Percentiles rank a stretch among this genome's conserved stretches.
phyloP scores from a whole-genome alignment of 2,888 invertebrate genomes.

The Acrobasis consociella region DNA sequence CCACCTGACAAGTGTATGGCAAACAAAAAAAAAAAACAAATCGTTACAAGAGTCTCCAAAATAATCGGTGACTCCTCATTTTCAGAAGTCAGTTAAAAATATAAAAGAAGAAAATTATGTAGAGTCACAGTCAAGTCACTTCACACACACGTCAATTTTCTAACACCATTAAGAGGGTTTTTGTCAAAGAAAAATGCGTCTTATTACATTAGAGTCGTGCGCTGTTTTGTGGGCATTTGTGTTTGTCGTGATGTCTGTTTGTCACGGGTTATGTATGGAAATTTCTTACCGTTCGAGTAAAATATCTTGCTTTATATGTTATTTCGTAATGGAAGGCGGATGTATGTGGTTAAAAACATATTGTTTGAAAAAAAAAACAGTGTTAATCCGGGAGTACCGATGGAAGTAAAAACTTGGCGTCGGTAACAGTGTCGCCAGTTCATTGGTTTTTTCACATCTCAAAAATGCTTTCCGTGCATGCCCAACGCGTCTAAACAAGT shows the following conservation, averaged over 20 bases:
- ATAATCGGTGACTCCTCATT: too few relatives aligned
- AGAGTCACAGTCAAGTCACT: conserved; percentile 43
- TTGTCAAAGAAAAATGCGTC: conserved; percentile 76
- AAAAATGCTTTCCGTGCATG: too few relatives aligned
- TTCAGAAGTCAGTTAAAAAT: too few relatives aligned
- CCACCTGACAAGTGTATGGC: too few relatives aligned
- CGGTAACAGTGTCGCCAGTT: too few relatives aligned
- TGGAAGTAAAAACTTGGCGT: too few relatives aligned
- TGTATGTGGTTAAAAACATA: not conserved
- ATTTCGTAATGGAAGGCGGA: conserved; percentile 3
- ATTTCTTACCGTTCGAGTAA: conserved; percentile 17
- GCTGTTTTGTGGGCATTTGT: conserved; percentile 55
- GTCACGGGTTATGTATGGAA: conserved; percentile 34
- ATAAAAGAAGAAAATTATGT: conserved; percentile 27
- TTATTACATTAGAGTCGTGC: conserved; percentile 71
- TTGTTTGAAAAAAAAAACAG: too few relatives aligned
- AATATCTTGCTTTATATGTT: conserved; percentile 7
- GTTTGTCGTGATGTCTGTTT: conserved; percentile 42
- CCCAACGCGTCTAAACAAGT: too few relatives aligned
- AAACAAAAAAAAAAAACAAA: too few relatives aligned
- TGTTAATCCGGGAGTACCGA: too few relatives aligned
- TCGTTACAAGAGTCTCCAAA: too few relatives aligned
- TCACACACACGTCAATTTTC: conserved; percentile 59
- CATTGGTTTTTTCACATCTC: too few relatives aligned
- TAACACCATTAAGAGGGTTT: conserved; percentile 67